Evolutionary conservation across 1,140 invertebrate species (phyloP), one percentile per base, ranked within the genome.

Genomic region (Philopotamus ludificatus): DNA sequence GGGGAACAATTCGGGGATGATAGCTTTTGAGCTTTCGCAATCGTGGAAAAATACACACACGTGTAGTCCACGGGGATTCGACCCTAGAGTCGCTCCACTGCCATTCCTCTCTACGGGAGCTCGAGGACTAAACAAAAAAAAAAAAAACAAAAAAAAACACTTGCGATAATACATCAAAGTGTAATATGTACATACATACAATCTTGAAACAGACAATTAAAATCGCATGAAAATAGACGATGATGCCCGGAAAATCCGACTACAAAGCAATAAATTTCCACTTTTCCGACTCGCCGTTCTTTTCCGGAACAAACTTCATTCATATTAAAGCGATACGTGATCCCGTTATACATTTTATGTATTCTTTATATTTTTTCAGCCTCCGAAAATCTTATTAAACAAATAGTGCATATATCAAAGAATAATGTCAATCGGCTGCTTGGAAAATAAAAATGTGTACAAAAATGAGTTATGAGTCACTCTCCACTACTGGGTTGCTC

Each of bases 11-110:
- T 15, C 9, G 20, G 57, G 57, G 39, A 59, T 59, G 57, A 59
- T 59, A 59, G 57, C 57, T 59, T 59, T 59, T 59, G 57, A 59
- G 54, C 23, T 34, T 41, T 41, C 18, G 1, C n/a, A 41, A 34
- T 34, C 28, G 28, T 34, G 28, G 28, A 34, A 34, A 34, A 34
- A 34, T 34, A 34, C 28, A 34, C n/a, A n/a, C 28, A 34, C 28
- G 28, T 34, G 28, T 7, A 34, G 28, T 34, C 28, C 28, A 34
- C 12, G 28, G 28, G 28, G 28, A 34, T 34, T 34, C 12, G n/a
- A 34, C 28, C 28, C 28, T 4, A 12, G 28, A 34, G 28, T 12
- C 4, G 28, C 4, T 4, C 28, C 12, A n/a, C n/a, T n/a, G n/a
- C n/a, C n/a, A n/a, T n/a, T n/a, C n/a, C n/a, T n/a, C n/a, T n/a